Base-by-base conservation (phyloP, 2,888 invertebrate genomes). In the Exocentrus adspersus region DNA sequence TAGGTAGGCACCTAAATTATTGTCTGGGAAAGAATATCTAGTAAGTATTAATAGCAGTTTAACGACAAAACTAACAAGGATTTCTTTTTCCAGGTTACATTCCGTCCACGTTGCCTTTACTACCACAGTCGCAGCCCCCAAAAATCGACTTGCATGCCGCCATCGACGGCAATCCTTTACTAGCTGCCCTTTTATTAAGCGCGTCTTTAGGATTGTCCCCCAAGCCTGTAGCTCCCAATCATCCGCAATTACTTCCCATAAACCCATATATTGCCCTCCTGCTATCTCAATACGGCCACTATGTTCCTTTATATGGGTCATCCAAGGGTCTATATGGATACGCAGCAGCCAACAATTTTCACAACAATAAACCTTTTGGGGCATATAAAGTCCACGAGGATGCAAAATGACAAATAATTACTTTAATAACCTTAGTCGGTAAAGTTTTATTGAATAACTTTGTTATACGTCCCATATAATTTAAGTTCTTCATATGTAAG, bases 331-430 rank as follows among this genome's bases (percentile, higher is more conserved):
- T 87, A 52, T 89, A 89, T 74, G 87, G 88, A 0, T 86, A 89
- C 77, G 82, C 85, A 70, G 88, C 89, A 14, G 85, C 86, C 5
- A 89, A 89, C 76, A 89, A 88, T 77, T 87, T 88, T 71, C 89
- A 89, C 75, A 89, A 89, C 73, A 88, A 88, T 75, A 84, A 85
- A 76, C 89, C 89, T 0, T 88, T 89, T 74, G 89, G 88, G 42
- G 80, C 84, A 28, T 89, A 89, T 75, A 89, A 89, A 75, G 75
- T 82, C 51, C 79, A 82, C 65, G 82, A 83, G 68, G 82, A 83
- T 71, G 69, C 70, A 50, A 76, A 78, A 46, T 69, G 60, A 14
- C 37, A 14, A 24, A 24, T 7, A 24, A 10, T 52, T n/a, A n/a
- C n/a, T n/a, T n/a, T n/a, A n/a, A n/a, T n/a, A n/a, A n/a, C n/a